Percentiles rank a stretch among this genome's conserved stretches.
phyloP scores from a whole-genome alignment of 2,888 invertebrate genomes.

The Trissolcus brochymenae region DNA sequence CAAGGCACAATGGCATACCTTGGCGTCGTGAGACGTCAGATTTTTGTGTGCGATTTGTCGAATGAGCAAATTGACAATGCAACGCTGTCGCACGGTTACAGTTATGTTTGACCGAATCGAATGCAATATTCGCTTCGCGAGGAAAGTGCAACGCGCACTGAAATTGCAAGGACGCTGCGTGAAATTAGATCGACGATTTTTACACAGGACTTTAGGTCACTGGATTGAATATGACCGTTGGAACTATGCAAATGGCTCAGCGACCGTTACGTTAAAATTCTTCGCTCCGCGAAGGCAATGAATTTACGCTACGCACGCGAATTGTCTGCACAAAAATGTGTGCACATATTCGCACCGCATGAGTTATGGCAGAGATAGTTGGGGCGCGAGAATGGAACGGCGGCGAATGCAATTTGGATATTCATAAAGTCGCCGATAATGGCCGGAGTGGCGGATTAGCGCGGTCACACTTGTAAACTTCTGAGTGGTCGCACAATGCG shows the following conservation, averaged over 20 bases:
- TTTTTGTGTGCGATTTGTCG: slow-evolving; percentile 61
- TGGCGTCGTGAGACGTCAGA: slow-evolving; percentile 12
- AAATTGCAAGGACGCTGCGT: slow-evolving; percentile 28
- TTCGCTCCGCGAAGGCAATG: background rate
- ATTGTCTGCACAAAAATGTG: slow-evolving; percentile 7
- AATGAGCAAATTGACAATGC: slow-evolving; percentile 65
- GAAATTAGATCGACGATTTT: slow-evolving; percentile 14
- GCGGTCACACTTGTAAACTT: slow-evolving; percentile 63
- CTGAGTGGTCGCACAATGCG: slow-evolving; percentile 59
- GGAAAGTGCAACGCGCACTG: slow-evolving; percentile 29
- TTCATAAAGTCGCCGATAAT: slow-evolving; percentile 61
- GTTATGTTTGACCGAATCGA: slow-evolving; percentile 11
- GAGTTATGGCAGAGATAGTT: slow-evolving; percentile 38
- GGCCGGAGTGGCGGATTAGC: slow-evolving; percentile 57
- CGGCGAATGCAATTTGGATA: slow-evolving; percentile 61
- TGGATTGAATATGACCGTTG: slow-evolving; percentile 9
- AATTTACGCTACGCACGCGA: slow-evolving; percentile 7
- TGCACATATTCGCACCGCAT: slow-evolving; percentile 29
- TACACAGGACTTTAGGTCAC: slow-evolving; percentile 13
- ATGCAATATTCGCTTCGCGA: slow-evolving; percentile 28
- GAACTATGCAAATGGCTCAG: slow-evolving; percentile 2
- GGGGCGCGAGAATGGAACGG: slow-evolving; percentile 55
- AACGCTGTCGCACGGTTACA: slow-evolving; percentile 58
- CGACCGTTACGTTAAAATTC: slow-evolving; percentile 20
- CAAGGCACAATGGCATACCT: slow-evolving; percentile 61